Evolutionary conservation across 2,888 invertebrate genomes (phyloP), one percentile per base, ranked within the genome.

Genomic region (Leistus spinibarbis): DNA sequence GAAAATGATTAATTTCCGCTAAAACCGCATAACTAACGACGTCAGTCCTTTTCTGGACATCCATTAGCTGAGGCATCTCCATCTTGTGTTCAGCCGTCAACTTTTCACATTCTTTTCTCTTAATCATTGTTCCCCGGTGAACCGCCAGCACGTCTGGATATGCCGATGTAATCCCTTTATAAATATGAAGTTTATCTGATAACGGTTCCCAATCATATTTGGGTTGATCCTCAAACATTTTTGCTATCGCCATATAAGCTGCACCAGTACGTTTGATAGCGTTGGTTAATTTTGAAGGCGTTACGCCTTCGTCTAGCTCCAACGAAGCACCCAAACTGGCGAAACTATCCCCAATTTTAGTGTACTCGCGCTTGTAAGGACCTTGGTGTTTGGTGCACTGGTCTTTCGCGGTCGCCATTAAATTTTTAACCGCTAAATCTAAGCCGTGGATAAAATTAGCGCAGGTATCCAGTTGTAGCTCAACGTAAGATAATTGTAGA

Each of bases 1-100:
- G 96, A 84, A 99, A 98, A 85, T 98, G 96, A 80, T 93, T 93
- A 80, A 98, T 92, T 88, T 99, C 99, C 71, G 98, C 97, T 84
- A 98, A 90, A 77, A 97, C 90, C 1, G 96, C 93, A 84, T 97
- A 98, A 0, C 97, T 96, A 82, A 98, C 93, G 16, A 96, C 91
- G 85, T 99, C 98, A 0, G 96, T 95, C 80, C 97, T 90, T 79
- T 93, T 90, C 77, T 92, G 88, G 10, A 97, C 92, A 82, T 94
- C 94, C 78, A 92, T 91, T 77, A 96, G 87, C 82, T 96, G 95
- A 17, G 90, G 90, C 76, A 92, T 90, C 79, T 92, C 92, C 91
- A 96, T 92, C 86, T 95, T 95, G 79, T 93, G 92, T 82, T 96
- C 96, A 53, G 90, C 88, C 2, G 89, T 91, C 80, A 93, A 86